phyloP scores from a whole-genome alignment of 2,888 invertebrate species.

The Clepsis dumicolana region DNA sequence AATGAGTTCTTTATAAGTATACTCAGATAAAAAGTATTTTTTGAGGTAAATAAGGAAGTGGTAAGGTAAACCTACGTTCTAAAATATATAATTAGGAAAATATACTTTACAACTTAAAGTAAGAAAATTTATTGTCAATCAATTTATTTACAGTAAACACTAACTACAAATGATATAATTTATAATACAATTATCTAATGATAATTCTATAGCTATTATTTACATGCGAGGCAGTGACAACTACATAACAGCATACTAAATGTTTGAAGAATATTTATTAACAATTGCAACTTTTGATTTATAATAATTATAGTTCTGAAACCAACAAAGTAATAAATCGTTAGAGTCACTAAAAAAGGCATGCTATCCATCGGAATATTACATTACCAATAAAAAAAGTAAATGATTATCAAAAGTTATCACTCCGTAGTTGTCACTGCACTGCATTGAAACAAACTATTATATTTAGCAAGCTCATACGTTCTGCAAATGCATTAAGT shows the following conservation, averaged over 20 bases:
- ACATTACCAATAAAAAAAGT: too few relatives aligned
- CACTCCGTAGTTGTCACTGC: not conserved
- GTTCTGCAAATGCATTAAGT: conserved; percentile 59
- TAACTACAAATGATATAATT: conserved; percentile 58
- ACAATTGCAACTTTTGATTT: too few relatives aligned
- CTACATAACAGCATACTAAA: not conserved
- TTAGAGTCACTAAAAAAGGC: too few relatives aligned
- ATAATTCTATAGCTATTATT: conserved; percentile 47
- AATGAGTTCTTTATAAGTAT: too few relatives aligned
- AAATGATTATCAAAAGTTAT: too few relatives aligned
- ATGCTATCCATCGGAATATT: too few relatives aligned
- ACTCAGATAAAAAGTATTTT: not conserved
- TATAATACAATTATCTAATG: conserved; percentile 59
- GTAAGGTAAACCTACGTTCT: not conserved
- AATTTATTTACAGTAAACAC: conserved; percentile 81
- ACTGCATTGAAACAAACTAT: conserved; percentile 19
- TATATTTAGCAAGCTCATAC: conserved; percentile 59
- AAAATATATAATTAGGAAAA: conserved; percentile 48
- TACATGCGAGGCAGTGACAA: conserved; percentile 16
- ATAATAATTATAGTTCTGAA: too few relatives aligned
- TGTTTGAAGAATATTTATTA: not conserved
- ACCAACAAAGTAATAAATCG: too few relatives aligned
- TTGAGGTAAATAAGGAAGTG: not conserved
- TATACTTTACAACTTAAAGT: conserved; percentile 63
- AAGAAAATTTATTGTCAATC: conserved; percentile 84